Evolutionary conservation across 2,888 invertebrate species (phyloP), one percentile per base, ranked within the genome.

Genomic region (Drosophila greeni): DNA sequence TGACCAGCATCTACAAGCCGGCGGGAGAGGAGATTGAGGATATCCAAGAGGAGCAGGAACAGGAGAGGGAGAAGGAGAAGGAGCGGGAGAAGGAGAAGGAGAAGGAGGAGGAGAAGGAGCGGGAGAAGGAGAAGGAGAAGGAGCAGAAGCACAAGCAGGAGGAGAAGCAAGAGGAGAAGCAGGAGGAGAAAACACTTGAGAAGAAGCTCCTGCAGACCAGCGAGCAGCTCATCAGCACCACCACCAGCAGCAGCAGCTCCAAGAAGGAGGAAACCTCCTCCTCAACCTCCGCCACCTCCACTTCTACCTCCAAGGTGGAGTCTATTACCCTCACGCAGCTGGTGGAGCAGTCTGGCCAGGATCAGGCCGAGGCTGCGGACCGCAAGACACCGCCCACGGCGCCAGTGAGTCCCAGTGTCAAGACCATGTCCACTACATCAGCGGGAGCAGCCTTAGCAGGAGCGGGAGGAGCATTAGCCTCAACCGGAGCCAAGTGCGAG

Each of bases 341-440:
- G 23, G 74, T 74, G 20, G 42, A 26, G 57, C 77, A 74, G 16
- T 59, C 70, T 45, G 85, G 51, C 23, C 61, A 85, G 40, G 49
- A 58, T 37, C 57, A 66, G 33, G 42, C 58, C 31, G 87, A 87
- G 24, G 43, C 72, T 7, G 60, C 75, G 11, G 88, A 87, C 53
- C 85, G 87, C 20, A 88, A 92, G 62, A 93, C 93, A 29, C 93
- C 93, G 64, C 93, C 93, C 39, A 93, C 93, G 24, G 93, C 92
- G 9, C 93, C 93, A 24, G 92, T 92, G 1, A 93, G 93, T 86
- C 93, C 93, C 36, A 86, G 72, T 89, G 75, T 91, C 87, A 72
- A 90, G 89, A 82, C 90, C 88, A 76, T 89, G 82, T 89, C 64
- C 88, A n/a, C 89, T 89, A 80, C 90, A 1, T 51, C 56, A 33